Evolutionary conservation across 2,113 vertebrate genomes (phyloP), one percentile per base, ranked within the genome.

Genomic region (Pollachius pollachius): DNA sequence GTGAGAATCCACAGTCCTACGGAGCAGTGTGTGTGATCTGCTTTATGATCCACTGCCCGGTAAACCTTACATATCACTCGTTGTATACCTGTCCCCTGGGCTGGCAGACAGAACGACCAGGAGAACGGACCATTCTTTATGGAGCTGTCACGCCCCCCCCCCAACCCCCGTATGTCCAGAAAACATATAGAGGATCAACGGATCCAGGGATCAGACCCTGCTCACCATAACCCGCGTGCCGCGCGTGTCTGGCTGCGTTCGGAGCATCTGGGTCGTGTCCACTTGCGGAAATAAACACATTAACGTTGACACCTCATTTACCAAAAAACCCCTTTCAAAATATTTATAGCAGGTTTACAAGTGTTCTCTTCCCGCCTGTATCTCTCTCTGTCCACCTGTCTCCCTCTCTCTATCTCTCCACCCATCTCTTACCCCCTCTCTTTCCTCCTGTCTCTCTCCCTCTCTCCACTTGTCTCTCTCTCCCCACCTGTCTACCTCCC

Each of bases 341-440:
- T 87, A 81, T 89, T 89, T 89, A 90, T 68, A 86, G 48, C 78
- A 68, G 58, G 59, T 89, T 90, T 87, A 87, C 52, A 77, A 83
- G 85, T 59, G n/a, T 52, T 65, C n/a, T 54, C 73, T 85, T 74
- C 76, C 64, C 23, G 68, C 72, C 78, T 80, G 71, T 80, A 69
- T 67, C 30, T 74, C 77, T 64, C 65, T 85, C 41, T 64, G 27
- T 37, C 62, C 18, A n/a, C 34, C 34, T 16, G 2, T 57, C 15
- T 48, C 41, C 11, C 41, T 48, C 7, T 48, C 41, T 48, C 6
- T 41, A 1, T 41, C 6, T 41, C 37, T 11, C 37, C 37, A 41
- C 37, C 37, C 9, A 6, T 41, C 37, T 41, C 37, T 41, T 8
- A 5, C 37, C 37, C 37, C 9, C 37, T 41, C 37, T 41, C 37